These are phyloP conservation scores for Rhopalosiphum nymphaeae DNA, from an alignment of 2,888 invertebrate genomes.

Conservation along the genomic window DNA sequence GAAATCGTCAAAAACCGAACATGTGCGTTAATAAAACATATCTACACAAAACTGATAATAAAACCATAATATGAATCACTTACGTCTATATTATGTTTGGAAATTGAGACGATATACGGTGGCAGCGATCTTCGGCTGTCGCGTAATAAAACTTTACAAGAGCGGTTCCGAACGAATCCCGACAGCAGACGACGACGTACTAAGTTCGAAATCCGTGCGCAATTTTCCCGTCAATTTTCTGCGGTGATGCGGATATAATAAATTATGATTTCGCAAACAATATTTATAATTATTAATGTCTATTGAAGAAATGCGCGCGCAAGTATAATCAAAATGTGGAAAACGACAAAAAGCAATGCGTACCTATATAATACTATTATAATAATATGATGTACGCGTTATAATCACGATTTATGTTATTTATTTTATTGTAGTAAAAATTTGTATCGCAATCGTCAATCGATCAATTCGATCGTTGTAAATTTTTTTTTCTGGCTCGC, in stretches of 20 bases:
- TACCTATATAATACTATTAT: neutral
- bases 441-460: neutral
- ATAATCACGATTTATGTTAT: neutral
- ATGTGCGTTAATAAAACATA: neutral
- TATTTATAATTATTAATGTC: neutral
- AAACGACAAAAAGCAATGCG: neutral
- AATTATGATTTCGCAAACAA: neutral
- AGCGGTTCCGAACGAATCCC: neutral
- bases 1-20: neutral
- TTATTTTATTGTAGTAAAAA: neutral
- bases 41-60: neutral
- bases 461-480: neutral
- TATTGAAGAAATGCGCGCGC: neutral
- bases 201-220: neutral
- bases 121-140: neutral
- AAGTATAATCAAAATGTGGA: neutral
- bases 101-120: neutral
- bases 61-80: neutral
- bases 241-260: neutral
- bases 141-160: neutral
- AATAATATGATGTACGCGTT: neutral
- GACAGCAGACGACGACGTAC: neutral
- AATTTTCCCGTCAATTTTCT: neutral
- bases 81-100: neutral
- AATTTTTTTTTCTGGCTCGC: neutral